Evolutionary conservation across 2,888 invertebrate species (phyloP), one percentile per base, ranked within the genome.

Genomic region (Melipona beecheii): DNA sequence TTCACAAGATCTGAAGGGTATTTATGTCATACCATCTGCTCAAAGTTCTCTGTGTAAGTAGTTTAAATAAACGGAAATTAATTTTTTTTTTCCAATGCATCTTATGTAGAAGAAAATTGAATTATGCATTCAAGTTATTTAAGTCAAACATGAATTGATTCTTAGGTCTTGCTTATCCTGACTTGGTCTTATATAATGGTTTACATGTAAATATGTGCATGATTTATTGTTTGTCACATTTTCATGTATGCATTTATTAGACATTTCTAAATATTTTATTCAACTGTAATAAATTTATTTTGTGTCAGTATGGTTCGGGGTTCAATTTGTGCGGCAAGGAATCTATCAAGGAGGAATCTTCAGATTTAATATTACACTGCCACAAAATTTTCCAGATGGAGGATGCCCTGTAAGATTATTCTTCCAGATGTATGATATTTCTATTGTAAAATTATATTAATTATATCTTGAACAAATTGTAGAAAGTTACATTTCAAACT

Each of bases 1-100:
- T 93, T 97, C 97, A 74, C 98, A 98, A 95, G 97, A 97, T 93
- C 95, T 98, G 88, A 97, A 97, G 91, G 98, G 99, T 72, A 96
- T 99, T 81, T 99, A 99, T 95, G 98, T 98, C 27, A 98, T 99
- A 94, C 99, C 99, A 79, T 98, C 99, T 69, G 97, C 97, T 92
- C 97, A 97, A 92, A 97, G 97, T 93, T 97, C 97, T 74, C 96
- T 98, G 92, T 93, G 98, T 98, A 95, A 96, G 97, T 96, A 90
- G 85, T 60, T 31, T 2, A 11, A 60, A 21, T 52, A 56, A 36
- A 0, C 58, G 36, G 17, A 58, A 36, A 58, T 36, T 36, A 69
- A 36, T 58, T 56, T 60, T 70, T 69, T 74, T 19, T 64, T 72
- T n/a, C 24, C n/a, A 31, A 81, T 69, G 64, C 75, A 65, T 60